phyloP scores from a whole-genome alignment of 2,113 vertebrate species.

The Plectropomus leopardus region DNA sequence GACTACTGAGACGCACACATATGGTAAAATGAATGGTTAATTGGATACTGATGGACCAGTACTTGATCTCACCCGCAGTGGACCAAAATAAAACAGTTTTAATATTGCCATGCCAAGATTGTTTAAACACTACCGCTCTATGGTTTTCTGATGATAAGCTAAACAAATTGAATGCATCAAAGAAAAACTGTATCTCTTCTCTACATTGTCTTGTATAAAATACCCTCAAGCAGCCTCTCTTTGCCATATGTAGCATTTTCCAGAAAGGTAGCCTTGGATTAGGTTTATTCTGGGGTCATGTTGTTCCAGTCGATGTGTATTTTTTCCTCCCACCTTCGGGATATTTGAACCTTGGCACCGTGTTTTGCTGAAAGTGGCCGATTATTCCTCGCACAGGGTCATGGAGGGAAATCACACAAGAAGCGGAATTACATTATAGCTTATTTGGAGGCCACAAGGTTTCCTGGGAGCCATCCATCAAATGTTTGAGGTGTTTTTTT shows the following conservation, averaged over 20 bases:
- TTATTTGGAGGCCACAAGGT: slow-evolving; percentile 82
- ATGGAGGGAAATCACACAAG: slow-evolving; percentile 76
- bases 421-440: slow-evolving; percentile 80
- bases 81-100: not conserved
- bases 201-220: slow-evolving; percentile 23
- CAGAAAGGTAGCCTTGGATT: slow-evolving; percentile 19
- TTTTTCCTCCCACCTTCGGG: slow-evolving; percentile 40
- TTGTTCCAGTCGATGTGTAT: slow-evolving; percentile 58
- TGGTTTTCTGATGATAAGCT: not conserved
- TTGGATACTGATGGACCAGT: slow-evolving; percentile 12
- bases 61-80: not conserved
- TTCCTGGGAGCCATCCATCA: slow-evolving; percentile 82
- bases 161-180: slow-evolving; percentile 13
- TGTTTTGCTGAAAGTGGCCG: slow-evolving; percentile 78
- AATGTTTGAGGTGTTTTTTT: slow-evolving; percentile 66
- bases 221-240: slow-evolving; percentile 18
- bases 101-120: not conserved
- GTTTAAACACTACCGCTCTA: not conserved
- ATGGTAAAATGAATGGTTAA: slow-evolving; percentile 13
- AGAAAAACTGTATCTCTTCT: slow-evolving; percentile 18
- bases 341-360: slow-evolving; percentile 78
- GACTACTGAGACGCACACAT: slow-evolving; percentile 4
- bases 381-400: slow-evolving; percentile 76
- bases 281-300: slow-evolving; percentile 58
- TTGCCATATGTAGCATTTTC: slow-evolving; percentile 41